Evolutionary conservation across 1,140 invertebrate species (phyloP).

Genomic region (Aphelinus certus): DNA sequence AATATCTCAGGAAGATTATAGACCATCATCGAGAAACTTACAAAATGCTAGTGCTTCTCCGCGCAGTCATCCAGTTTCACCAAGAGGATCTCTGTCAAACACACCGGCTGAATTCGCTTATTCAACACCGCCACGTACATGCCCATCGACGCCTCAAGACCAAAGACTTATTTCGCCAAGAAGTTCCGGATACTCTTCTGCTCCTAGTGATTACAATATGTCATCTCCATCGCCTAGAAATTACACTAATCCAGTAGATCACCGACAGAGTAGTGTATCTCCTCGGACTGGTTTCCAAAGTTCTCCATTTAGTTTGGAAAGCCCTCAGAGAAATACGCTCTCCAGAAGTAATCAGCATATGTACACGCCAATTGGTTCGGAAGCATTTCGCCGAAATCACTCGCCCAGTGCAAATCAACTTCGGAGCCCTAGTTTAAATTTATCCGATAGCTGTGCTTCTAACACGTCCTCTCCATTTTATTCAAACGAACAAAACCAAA

Average conservation of each 20-base stretch:
- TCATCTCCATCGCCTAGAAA: constrained; percentile 48
- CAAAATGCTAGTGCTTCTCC: constrained; percentile 53
- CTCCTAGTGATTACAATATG: constrained; percentile 50
- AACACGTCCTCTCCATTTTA: constrained; percentile 6
- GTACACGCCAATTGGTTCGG: constrained; percentile 28
- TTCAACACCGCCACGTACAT: constrained; percentile 48
- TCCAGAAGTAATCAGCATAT: constrained; percentile 13
- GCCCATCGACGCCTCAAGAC: constrained; percentile 51
- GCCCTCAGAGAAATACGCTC: constrained; percentile 43
- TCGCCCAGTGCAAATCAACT: constrained; percentile 42
- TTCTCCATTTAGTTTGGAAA: constrained; percentile 45
- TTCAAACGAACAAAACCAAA: constrained; percentile 37
- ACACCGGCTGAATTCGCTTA: constrained; percentile 49
- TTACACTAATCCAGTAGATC: constrained; percentile 51
- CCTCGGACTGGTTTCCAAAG: constrained; percentile 49
- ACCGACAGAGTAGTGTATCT: constrained; percentile 50
- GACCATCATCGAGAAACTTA: constrained; percentile 48
- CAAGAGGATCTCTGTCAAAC: constrained; percentile 52
- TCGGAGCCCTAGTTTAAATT: constrained; percentile 40
- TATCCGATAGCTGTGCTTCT: constrained; percentile 35
- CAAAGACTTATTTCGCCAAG: constrained; percentile 49
- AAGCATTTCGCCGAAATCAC: constrained; percentile 45
- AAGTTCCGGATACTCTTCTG: constrained; percentile 51
- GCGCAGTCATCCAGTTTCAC: constrained; percentile 55
- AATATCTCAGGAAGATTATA: constrained; percentile 54